A percentile compares a stretch with the other conserved stretches of the same genome.
phyloP scores from a whole-genome alignment of 2,113 vertebrate species.

The Anolis sagrei region DNA sequence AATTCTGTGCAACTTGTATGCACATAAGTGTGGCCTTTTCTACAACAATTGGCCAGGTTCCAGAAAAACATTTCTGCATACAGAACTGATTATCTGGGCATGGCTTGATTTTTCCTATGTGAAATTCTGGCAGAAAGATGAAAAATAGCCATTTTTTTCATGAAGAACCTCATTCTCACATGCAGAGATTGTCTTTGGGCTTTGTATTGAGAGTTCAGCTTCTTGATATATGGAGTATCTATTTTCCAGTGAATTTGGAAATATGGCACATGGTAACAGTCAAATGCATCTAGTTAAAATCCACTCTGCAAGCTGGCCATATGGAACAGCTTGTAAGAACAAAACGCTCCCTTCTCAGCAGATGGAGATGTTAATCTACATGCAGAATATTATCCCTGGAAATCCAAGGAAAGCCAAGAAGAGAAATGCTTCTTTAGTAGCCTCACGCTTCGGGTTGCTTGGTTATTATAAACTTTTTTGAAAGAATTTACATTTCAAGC shows the following conservation, averaged over 20 bases:
- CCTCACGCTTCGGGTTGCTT: neutral
- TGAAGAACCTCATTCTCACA: neutral
- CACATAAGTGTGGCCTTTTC: neutral
- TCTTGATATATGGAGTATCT: neutral
- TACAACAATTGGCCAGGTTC: neutral
- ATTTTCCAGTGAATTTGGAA: neutral
- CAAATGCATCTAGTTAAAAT: neutral
- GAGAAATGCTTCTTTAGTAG: neutral
- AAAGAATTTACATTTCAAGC: neutral
- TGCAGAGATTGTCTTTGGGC: neutral
- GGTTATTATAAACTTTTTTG: neutral
- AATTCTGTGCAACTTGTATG: neutral
- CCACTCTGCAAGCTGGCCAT: neutral
- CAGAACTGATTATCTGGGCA: neutral
- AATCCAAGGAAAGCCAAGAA: neutral
- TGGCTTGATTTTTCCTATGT: too few species aligned
- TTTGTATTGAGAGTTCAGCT: neutral
- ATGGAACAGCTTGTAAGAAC: slow-evolving; percentile 7
- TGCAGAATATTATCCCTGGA: neutral
- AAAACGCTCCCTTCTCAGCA: neutral
- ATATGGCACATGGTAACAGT: neutral
- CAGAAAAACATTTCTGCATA: neutral
- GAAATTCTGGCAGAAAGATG: neutral
- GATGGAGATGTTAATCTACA: neutral
- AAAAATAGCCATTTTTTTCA: neutral